phyloP scores from a whole-genome alignment of 2,113 vertebrate species.

The Larimichthys crocea region DNA sequence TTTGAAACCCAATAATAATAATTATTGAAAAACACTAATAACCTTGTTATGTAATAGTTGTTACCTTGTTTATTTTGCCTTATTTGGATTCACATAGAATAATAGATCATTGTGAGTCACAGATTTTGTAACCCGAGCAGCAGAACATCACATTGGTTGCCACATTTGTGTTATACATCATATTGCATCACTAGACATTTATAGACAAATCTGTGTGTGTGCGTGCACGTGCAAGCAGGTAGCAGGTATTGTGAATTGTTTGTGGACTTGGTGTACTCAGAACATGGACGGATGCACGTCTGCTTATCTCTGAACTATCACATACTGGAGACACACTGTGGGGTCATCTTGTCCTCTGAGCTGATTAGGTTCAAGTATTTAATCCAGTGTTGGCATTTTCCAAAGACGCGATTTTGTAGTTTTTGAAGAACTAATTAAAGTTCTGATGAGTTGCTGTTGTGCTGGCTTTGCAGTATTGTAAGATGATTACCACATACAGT shows the following conservation, averaged over 20 bases:
- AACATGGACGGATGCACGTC: constrained; percentile 43
- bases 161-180: constrained; percentile 18
- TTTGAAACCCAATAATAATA: too few species aligned
- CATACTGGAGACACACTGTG: not conserved
- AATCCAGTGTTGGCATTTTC: constrained; percentile 10
- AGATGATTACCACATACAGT: not conserved
- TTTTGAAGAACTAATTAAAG: not conserved
- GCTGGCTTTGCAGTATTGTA: not conserved
- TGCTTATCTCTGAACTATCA: constrained; percentile 44
- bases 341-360: constrained; percentile 27
- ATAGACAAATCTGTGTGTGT: not conserved
- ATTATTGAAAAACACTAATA: too few species aligned
- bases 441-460: not conserved
- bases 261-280: constrained; percentile 18
- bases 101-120: not conserved
- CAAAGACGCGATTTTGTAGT: not conserved
- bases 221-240: not conserved
- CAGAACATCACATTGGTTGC: not conserved
- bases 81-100: not conserved
- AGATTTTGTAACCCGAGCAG: not conserved
- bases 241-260: constrained; percentile 32
- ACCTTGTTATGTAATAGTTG: too few species aligned
- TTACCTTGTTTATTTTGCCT: too few species aligned
- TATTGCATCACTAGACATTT: not conserved
- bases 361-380: constrained; percentile 34